phyloP scores from a whole-genome alignment of 2,888 invertebrate species.

The Dasysyrphus albostriatus region DNA sequence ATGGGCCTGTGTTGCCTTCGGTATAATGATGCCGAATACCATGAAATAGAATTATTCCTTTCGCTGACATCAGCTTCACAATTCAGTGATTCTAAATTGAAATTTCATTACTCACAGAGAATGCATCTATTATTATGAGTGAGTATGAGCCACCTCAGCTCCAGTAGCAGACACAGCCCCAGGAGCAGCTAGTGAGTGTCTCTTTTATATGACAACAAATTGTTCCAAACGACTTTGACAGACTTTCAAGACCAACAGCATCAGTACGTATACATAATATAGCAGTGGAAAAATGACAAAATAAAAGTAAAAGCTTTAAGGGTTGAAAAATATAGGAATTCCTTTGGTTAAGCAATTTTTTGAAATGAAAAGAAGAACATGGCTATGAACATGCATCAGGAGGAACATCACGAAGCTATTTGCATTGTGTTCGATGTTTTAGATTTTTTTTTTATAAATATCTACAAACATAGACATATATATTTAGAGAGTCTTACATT shows the following conservation, averaged over 20 bases:
- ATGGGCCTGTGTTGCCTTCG: constrained; percentile 29
- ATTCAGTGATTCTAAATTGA: constrained; percentile 73
- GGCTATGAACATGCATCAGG: neutral
- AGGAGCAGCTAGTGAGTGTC: neutral
- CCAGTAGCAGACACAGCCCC: neutral
- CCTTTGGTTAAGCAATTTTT: constrained; percentile 22
- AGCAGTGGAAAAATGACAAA: neutral
- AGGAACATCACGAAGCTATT: constrained; percentile 26
- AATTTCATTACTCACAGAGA: constrained; percentile 73
- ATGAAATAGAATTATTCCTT: constrained; percentile 75
- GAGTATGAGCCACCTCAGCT: constrained; percentile 1
- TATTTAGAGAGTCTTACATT: constrained; percentile 47
- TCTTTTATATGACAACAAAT: constrained; percentile 16
- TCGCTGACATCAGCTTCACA: constrained; percentile 61
- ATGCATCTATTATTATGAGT: constrained; percentile 54
- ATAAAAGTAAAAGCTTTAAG: neutral
- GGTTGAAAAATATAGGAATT: constrained; percentile 3
- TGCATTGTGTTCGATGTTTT: constrained; percentile 36
- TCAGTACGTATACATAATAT: neutral
- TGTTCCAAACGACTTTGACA: constrained; percentile 46
- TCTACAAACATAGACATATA: constrained; percentile 26
- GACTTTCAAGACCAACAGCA: constrained; percentile 40
- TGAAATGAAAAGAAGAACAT: neutral
- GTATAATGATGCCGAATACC: constrained; percentile 74
- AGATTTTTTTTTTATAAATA: constrained; percentile 14